Evolutionary conservation across 53 echinoderm and acorn worm species (phyloP), one percentile per base, ranked within the genome.

Genomic region (Holothuria leucospilota): DNA sequence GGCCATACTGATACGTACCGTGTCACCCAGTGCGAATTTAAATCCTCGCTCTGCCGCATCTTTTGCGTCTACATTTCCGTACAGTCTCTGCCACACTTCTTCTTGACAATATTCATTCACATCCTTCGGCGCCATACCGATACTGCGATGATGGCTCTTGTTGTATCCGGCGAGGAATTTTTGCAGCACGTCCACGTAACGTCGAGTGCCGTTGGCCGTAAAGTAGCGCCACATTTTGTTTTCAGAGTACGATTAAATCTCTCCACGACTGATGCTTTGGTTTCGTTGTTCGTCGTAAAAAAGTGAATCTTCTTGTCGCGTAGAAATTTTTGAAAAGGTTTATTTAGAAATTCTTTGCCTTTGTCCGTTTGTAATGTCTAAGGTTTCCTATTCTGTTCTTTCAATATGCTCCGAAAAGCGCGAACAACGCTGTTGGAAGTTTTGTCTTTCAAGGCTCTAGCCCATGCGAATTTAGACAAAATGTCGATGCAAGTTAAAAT

Each of bases 401-500:
- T 34, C 3, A 34, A 3, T 34, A 34, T 34, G 1, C 34, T 34
- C 34, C 3, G 34, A 34, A 34, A 34, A 34, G 34, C 3, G 34
- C 34, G 34, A 34, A 34, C 3, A 3, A 34, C 34, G 34, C 34
- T 34, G 83, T 34, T 34, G 34, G 34, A 34, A 2, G 34, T 34
- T 34, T 34, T 34, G 34, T 34, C 34, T 34, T 3, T 34, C 34
- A 34, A 34, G 34, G 34, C 34, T 34, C 34, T 34, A 34, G 34
- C 34, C 34, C 34, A 34, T 3, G 34, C 2, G 34, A 34, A 34
- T 34, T 34, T 34, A 34, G 34, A 34, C 89, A 34, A 85, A 38
- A 92, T 77, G 58, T 94, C 91, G 20, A 91, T 92, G 27, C 88
- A 85, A 13, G 93, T 93, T 79, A 95, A 28, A 59, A 89, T 72